Conservation (phyloP, 1,140 invertebrate genomes). For the Octopus bimaculoides region DNA sequence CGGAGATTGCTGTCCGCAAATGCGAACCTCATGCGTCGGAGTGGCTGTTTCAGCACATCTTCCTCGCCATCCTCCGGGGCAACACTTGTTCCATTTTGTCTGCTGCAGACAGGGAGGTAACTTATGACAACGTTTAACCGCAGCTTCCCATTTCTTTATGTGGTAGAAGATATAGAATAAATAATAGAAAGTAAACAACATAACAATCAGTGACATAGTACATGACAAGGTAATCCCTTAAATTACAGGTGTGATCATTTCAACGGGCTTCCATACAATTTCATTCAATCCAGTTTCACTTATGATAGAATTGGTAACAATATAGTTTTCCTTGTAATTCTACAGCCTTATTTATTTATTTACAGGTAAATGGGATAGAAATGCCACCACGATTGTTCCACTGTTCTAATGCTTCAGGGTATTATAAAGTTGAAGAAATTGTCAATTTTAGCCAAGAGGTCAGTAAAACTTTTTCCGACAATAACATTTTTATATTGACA, state of each 20-base stretch:
- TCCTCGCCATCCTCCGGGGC: too few species aligned
- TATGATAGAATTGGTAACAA: not conserved
- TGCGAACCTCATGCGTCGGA: too few species aligned
- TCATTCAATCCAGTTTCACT: not conserved
- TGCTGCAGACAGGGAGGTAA: too few species aligned
- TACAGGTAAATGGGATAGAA: conserved; percentile 14
- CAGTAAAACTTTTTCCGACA: conserved; percentile 6
- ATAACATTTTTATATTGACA: too few species aligned
- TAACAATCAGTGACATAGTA: too few species aligned
- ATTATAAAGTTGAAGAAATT: conserved; percentile 70
- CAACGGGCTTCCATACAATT: not conserved
- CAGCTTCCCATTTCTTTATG: too few species aligned
- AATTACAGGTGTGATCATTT: conserved; percentile 13
- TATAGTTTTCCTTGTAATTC: not conserved
- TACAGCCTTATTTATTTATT: not conserved
- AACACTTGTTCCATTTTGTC: too few species aligned
- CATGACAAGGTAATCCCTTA: not conserved
- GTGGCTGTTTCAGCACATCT: too few species aligned
- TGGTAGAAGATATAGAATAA: too few species aligned
- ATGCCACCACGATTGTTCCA: conserved; percentile 65
- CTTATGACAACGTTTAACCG: too few species aligned
- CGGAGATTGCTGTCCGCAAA: too few species aligned
- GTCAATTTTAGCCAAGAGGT: conserved; percentile 54
- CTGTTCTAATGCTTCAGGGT: conserved; percentile 62
- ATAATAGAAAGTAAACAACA: too few species aligned